A percentile compares a stretch with the other conserved stretches of the same genome.
Evolutionary conservation across 2,888 invertebrate genomes (phyloP).

Genomic region (Cryptophagus acutangulus): DNA sequence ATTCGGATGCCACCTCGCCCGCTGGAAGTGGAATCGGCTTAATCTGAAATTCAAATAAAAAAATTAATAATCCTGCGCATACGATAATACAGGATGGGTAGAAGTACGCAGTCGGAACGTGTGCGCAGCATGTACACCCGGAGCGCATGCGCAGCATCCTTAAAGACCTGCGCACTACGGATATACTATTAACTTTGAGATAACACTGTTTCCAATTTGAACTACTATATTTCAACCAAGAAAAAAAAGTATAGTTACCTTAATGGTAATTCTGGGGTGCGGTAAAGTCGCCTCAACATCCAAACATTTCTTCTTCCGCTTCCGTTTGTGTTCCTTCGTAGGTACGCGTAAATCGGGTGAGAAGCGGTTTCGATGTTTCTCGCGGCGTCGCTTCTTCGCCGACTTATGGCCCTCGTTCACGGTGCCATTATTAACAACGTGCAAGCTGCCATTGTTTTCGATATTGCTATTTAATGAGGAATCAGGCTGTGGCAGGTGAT

Average conservation of each 20-base stretch:
- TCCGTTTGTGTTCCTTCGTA: slow-evolving; percentile 72
- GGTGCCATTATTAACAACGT: slow-evolving; percentile 25
- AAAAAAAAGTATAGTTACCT: too few species aligned
- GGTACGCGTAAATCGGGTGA: slow-evolving; percentile 65
- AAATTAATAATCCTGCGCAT: too few species aligned
- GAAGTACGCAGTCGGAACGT: too few species aligned
- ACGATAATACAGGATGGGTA: too few species aligned
- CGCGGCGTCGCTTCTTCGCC: slow-evolving; percentile 65
- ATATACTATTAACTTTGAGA: too few species aligned
- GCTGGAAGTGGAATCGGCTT: slow-evolving; percentile 75
- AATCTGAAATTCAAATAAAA: slow-evolving; percentile 49
- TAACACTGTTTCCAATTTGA: too few species aligned
- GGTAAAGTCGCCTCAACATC: slow-evolving; percentile 58
- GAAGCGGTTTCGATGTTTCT: slow-evolving; percentile 63
- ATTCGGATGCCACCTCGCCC: slow-evolving; percentile 58
- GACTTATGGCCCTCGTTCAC: slow-evolving; percentile 51
- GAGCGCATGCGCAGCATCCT: too few species aligned
- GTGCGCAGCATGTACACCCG: too few species aligned
- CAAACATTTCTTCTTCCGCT: slow-evolving; percentile 73
- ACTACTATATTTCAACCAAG: too few species aligned
- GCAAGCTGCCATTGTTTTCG: slow-evolving; percentile 29
- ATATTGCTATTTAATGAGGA: slow-evolving; percentile 20
- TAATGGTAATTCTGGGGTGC: slow-evolving; percentile 76
- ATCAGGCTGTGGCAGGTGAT: slow-evolving; percentile 15
- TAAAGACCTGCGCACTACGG: too few species aligned